Percentiles rank a stretch among this genome's conserved stretches.
These are phyloP conservation scores for Apotomis capreana DNA, from an alignment of 2,888 invertebrate genomes.

Conservation along the genomic window DNA sequence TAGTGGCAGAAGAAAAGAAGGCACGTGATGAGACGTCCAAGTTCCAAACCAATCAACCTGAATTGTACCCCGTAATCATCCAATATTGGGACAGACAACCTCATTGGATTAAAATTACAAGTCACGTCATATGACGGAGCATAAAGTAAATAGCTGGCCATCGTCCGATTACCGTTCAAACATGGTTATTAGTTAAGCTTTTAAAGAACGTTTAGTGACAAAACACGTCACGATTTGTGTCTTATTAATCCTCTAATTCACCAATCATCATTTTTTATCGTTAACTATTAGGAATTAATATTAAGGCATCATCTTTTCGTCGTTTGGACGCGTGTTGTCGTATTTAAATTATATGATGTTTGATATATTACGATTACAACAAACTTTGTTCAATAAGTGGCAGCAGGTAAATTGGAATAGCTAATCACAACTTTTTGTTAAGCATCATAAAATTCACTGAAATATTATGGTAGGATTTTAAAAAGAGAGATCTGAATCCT, in stretches of 20 bases:
- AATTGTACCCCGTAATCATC: slow-evolving; percentile 53
- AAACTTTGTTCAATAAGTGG: no score
- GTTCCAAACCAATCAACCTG: slow-evolving; percentile 47
- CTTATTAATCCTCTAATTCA: slow-evolving; percentile 43
- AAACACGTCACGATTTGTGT: slow-evolving; percentile 45
- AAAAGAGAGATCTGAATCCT: no score
- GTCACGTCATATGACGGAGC: slow-evolving; percentile 59
- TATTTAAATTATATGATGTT: slow-evolving; percentile 20
- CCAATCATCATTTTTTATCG: slow-evolving; percentile 48
- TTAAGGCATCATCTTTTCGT: slow-evolving; percentile 45
- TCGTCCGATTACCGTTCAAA: slow-evolving; percentile 57
- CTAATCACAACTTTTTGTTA: no score
- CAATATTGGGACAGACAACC: slow-evolving; percentile 53
- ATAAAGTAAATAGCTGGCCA: slow-evolving; percentile 54
- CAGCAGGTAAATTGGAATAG: no score
- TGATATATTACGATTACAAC: no score
- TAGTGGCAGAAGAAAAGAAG: background rate
- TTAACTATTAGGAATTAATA: slow-evolving; percentile 43
- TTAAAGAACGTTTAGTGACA: slow-evolving; percentile 66
- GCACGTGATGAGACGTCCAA: background rate
- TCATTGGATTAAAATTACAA: slow-evolving; percentile 49
- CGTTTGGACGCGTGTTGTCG: slow-evolving; percentile 3
- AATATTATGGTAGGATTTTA: no score
- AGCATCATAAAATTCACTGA: no score
- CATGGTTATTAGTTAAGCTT: slow-evolving; percentile 65